Evolutionary conservation across 2,888 invertebrate genomes (phyloP).

Genomic region (Choreutis nemorana): DNA sequence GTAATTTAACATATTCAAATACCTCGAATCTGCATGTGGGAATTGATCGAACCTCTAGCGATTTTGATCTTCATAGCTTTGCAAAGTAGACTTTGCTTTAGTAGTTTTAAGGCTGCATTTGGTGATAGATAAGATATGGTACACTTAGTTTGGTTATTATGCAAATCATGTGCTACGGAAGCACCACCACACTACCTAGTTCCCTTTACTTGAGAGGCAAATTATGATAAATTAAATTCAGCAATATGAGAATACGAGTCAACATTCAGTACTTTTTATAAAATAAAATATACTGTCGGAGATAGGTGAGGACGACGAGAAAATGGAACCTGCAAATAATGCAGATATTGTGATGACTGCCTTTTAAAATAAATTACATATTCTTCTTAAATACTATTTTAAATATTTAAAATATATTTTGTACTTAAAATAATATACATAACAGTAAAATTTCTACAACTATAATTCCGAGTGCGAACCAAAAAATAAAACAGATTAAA

Average conservation of each 20-base stretch:
- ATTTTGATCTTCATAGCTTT: conserved; percentile 20
- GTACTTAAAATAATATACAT: too few species aligned
- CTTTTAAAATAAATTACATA: too few species aligned
- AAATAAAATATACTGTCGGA: too few species aligned
- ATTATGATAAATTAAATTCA: conserved; percentile 49
- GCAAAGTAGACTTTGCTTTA: conserved; percentile 21
- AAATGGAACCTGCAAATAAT: too few species aligned
- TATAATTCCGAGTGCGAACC: too few species aligned
- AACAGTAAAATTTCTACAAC: too few species aligned
- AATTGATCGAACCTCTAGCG: conserved; percentile 39
- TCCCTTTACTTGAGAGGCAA: conserved; percentile 46
- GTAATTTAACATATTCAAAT: conserved; percentile 39
- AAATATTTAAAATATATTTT: too few species aligned
- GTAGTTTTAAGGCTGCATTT: conserved; percentile 29
- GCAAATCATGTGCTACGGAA: conserved; percentile 53
- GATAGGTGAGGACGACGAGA: too few species aligned
- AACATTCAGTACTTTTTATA: too few species aligned
- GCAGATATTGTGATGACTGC: too few species aligned
- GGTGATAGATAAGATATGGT: conserved; percentile 18
- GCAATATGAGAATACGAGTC: conserved; percentile 16
- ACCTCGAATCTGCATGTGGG: conserved; percentile 39
- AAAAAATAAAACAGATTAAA: too few species aligned
- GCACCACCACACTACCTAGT: conserved; percentile 46
- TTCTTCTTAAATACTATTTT: too few species aligned
- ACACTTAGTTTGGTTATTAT: conserved; percentile 50